A percentile compares a stretch with the other conserved stretches of the same genome.
phyloP scores from a whole-genome alignment of 2,113 vertebrate species.

The Pipra filicauda region DNA sequence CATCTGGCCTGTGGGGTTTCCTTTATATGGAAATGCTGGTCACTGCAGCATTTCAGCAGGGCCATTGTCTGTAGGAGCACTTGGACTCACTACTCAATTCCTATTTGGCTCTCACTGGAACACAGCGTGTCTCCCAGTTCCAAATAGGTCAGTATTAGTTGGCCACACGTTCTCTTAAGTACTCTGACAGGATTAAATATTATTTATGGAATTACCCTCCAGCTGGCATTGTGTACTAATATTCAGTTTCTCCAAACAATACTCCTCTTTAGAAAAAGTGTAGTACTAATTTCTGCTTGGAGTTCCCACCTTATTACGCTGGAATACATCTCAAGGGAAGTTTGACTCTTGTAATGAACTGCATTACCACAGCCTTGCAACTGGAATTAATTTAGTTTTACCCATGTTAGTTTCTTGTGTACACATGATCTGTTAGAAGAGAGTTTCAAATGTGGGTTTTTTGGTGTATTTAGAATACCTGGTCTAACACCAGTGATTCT shows the following conservation, averaged over 20 bases:
- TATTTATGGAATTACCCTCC: not conserved
- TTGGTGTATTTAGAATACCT: not conserved
- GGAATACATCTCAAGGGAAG: not conserved
- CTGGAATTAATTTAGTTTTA: not conserved
- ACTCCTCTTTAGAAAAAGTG: not conserved
- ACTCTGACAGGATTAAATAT: not conserved
- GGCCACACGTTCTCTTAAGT: not conserved
- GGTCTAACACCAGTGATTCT: conserved; percentile 48
- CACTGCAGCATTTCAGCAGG: not conserved
- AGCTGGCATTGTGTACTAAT: not conserved
- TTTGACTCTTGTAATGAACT: not conserved
- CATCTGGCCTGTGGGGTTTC: not conserved
- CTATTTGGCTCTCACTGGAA: not conserved
- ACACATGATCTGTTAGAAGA: not conserved
- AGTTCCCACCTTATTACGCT: not conserved
- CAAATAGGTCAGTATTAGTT: not conserved
- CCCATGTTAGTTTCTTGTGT: not conserved
- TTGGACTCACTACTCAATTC: not conserved
- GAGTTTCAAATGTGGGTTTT: not conserved
- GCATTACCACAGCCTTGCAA: not conserved
- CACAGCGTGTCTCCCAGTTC: not conserved
- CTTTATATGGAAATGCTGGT: not conserved
- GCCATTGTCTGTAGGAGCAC: not conserved
- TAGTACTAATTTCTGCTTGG: not conserved
- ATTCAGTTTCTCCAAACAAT: not conserved